Base-by-base conservation (phyloP, 2,888 invertebrate species). In the Meliscaeva auricollis region DNA sequence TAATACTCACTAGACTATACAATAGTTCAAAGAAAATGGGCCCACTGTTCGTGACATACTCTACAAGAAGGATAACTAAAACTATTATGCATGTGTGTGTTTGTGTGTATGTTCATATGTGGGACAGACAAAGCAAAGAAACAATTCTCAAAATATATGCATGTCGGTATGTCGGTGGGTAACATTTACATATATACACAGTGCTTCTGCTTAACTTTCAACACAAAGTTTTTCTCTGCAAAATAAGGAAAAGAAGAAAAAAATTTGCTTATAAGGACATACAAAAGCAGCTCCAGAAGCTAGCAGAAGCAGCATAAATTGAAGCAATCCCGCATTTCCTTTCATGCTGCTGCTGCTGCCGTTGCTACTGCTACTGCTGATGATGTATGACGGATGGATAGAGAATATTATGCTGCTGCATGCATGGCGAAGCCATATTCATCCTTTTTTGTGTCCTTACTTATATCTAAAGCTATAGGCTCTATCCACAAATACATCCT, bases 241-340 rank as follows among this genome's bases (percentile, higher is more conserved):
- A 69, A 41, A 32, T 8, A 48, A 13, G 5, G 13, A 56, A 26
- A 62, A 62, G 38, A 60, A 44, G 4, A 60, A 38, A 11, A 11
- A 11, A 38, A 38, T 8, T 35, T 9, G 32, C 48, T 77, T 79
- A 78, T 73, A 70, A 79, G 79, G 74, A 66, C 79, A 64, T 54
- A 80, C 70, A 41, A 41, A 70, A 79, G 35, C 41, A 60, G 60
- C 22, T n/a, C n/a, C n/a, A 60, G n/a, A 5, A 52, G 20, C 26
- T 26, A 26, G 26, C 20, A 38, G 54, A 32, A 54, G 38, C 60
- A 79, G 62, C 84, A 64, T 73, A 77, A 85, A 81, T 72, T 54
- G 77, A 77, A 87, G 77, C 77, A 74, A 78, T 87, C 87, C 87
- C 87, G 82, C 87, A 87, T 82, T 82, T 87, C 87, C 87, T 87